Conservation (phyloP, 2,888 invertebrate genomes). For the Nomada lathburiana region DNA sequence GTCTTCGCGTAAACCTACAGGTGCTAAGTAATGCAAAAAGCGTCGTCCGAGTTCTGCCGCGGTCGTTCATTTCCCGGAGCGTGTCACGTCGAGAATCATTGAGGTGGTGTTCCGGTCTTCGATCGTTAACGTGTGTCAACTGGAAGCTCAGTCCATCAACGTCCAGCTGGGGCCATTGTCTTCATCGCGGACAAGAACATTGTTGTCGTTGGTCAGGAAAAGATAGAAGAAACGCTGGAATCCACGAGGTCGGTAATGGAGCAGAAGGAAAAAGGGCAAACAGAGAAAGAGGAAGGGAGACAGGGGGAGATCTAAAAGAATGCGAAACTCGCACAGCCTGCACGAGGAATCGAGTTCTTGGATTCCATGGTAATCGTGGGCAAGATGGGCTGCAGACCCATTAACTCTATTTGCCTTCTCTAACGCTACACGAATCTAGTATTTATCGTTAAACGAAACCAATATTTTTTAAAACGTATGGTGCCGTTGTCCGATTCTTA, state of each 20-base stretch:
- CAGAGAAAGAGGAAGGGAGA: background rate
- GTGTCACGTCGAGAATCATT: conserved; percentile 34
- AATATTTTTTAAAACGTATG: conserved; percentile 25
- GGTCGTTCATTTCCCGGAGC: conserved; percentile 22
- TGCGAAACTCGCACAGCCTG: conserved; percentile 51
- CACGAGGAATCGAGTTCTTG: conserved; percentile 47
- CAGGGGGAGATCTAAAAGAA: conserved; percentile 24
- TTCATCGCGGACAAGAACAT: conserved; percentile 39
- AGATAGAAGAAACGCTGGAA: conserved; percentile 19
- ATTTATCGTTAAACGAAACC: conserved; percentile 17
- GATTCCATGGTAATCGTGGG: conserved; percentile 59
- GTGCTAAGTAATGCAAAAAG: conserved; percentile 43
- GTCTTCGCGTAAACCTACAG: conserved; percentile 27
- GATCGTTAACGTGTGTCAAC: conserved; percentile 64
- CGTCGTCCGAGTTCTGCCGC: conserved; percentile 23
- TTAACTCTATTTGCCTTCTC: background rate
- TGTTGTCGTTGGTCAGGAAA: conserved; percentile 26
- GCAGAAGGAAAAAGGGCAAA: conserved; percentile 4
- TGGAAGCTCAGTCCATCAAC: conserved; percentile 60
- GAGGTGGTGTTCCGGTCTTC: conserved; percentile 46
- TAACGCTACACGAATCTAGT: conserved; percentile 2
- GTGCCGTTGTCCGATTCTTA: conserved; percentile 10
- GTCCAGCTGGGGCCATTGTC: conserved; percentile 60
- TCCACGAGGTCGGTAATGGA: background rate
- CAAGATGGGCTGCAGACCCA: conserved; percentile 39